Percentiles rank a stretch among this genome's conserved stretches.
These are phyloP conservation scores for Pilophorus perplexus DNA, from an alignment of 2,888 invertebrate genomes.

Conservation along the genomic window DNA sequence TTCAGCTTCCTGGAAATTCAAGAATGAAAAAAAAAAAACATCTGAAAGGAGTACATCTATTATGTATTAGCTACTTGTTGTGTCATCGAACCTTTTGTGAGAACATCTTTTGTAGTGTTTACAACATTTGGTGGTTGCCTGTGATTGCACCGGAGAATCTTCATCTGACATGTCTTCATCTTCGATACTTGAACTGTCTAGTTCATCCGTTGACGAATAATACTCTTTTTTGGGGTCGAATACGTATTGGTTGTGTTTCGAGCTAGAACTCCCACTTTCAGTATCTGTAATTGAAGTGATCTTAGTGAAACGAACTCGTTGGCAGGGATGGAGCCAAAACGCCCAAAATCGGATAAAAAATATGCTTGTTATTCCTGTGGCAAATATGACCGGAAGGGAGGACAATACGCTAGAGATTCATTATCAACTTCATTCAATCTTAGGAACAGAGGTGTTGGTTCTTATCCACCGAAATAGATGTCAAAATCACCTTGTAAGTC, in stretches of 20 bases:
- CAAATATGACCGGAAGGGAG: too few relatives aligned
- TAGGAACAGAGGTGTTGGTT: too few relatives aligned
- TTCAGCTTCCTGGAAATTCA: conserved; percentile 49
- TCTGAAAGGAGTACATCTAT: background rate
- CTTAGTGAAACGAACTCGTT: too few relatives aligned
- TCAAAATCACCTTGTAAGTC: conserved; percentile 34
- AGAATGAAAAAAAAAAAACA: background rate
- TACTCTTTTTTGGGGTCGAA: conserved; percentile 27
- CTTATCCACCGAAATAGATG: too few relatives aligned
- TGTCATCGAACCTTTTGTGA: conserved; percentile 9
- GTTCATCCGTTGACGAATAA: conserved; percentile 34
- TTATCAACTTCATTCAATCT: too few relatives aligned
- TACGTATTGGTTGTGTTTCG: conserved; percentile 25
- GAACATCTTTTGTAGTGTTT: conserved; percentile 4
- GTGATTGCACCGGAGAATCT: conserved; percentile 23
- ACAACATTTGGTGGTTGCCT: conserved; percentile 4
- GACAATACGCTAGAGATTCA: too few relatives aligned
- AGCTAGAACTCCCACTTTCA: conserved; percentile 36
- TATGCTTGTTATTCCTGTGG: too few relatives aligned
- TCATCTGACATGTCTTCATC: conserved; percentile 40
- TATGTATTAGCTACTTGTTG: background rate
- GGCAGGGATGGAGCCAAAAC: too few relatives aligned
- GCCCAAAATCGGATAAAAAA: too few relatives aligned
- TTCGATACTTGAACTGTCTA: conserved; percentile 38
- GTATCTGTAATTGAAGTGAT: conserved; percentile 20